phyloP scores from a whole-genome alignment of 2,888 invertebrate genomes.

The Hyposoter dolosus region DNA sequence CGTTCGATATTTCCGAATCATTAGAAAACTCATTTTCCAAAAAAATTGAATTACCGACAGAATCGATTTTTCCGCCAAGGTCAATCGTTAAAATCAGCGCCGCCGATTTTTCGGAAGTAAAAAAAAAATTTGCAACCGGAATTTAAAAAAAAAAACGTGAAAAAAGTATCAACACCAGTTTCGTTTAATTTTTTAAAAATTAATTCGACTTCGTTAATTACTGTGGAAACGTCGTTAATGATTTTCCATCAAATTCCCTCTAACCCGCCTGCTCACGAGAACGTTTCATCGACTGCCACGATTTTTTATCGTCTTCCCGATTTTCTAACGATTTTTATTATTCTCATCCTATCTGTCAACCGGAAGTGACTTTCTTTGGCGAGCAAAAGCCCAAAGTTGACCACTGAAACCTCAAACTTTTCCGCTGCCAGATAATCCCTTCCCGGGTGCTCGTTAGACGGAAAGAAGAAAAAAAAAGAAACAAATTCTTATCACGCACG shows the following conservation, averaged over 20 bases:
- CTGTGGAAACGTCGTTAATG: not conserved
- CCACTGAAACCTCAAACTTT: not conserved
- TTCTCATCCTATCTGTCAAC: not conserved
- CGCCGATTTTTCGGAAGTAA: too few relatives aligned
- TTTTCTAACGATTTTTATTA: not conserved
- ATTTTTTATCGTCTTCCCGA: not conserved
- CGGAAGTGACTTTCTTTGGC: not conserved
- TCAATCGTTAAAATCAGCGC: too few relatives aligned
- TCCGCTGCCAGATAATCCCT: not conserved
- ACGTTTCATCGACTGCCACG: not conserved
- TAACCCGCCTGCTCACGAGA: not conserved
- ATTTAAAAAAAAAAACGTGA: too few relatives aligned
- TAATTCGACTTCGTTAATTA: not conserved
- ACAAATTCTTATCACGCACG: not conserved
- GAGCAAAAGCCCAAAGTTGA: not conserved
- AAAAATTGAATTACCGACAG: not conserved
- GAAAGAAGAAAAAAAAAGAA: not conserved
- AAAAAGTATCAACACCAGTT: too few relatives aligned
- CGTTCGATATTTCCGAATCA: slow-evolving; percentile 5
- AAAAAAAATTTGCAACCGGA: too few relatives aligned
- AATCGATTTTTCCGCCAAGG: not conserved
- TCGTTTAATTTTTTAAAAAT: too few relatives aligned
- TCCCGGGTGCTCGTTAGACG: not conserved
- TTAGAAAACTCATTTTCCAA: not conserved
- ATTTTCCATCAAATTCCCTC: not conserved